These are phyloP conservation scores for Meghimatium bilineatum DNA, from an alignment of 2,888 invertebrate genomes.

Conservation along the genomic window DNA sequence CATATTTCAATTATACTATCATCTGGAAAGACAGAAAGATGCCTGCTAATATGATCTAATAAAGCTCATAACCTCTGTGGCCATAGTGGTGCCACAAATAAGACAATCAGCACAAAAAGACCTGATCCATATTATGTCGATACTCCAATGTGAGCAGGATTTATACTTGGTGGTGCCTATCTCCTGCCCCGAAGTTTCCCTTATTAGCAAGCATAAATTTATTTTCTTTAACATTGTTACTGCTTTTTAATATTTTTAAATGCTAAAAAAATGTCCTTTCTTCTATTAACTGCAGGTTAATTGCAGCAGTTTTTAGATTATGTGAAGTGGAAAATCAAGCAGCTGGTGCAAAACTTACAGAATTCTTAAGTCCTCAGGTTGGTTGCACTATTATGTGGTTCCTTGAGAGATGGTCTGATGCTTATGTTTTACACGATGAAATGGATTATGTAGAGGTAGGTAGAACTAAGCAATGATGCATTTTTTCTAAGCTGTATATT, in stretches of 20 bases:
- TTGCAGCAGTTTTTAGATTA: constrained; percentile 85
- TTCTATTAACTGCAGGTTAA: constrained; percentile 78
- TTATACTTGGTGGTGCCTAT: too few species aligned
- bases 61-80: too few species aligned
- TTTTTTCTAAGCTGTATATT: neutral
- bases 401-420: constrained; percentile 85
- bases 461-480: neutral
- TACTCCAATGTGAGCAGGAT: too few species aligned
- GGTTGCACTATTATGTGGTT: constrained; percentile 88
- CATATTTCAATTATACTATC: too few species aligned
- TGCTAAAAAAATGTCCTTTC: neutral
- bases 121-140: too few species aligned
- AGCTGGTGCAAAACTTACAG: constrained; percentile 83
- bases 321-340: constrained; percentile 87
- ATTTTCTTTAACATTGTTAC: neutral
- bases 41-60: too few species aligned
- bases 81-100: too few species aligned
- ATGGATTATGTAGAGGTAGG: constrained; percentile 81
- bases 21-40: too few species aligned
- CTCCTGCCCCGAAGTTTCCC: too few species aligned
- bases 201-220: too few species aligned
- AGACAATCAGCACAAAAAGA: too few species aligned
- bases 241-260: neutral
- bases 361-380: constrained; percentile 87
- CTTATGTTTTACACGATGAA: constrained; percentile 84